Evolutionary conservation across 2,797 vertebrate genomes (phyloP).

Genomic region (Eptatretus atami): DNA sequence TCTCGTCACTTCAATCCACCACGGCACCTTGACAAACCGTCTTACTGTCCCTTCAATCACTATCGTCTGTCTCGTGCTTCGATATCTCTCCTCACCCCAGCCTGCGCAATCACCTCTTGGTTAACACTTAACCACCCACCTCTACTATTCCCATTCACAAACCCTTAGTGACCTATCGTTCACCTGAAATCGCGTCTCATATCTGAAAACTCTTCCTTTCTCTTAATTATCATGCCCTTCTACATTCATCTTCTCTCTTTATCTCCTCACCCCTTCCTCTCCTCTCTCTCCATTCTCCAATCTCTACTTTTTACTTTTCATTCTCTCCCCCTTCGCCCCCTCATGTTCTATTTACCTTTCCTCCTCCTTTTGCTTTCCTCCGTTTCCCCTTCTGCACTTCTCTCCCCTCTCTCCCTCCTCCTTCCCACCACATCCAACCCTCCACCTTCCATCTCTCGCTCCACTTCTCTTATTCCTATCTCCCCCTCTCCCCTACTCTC

Average conservation of each 20-base stretch:
- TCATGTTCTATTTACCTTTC: not conserved
- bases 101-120: not conserved
- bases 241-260: not conserved
- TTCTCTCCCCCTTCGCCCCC: not conserved
- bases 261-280: not conserved
- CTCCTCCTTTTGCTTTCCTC: not conserved
- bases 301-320: not conserved
- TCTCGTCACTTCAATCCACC: not conserved
- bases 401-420: not conserved
- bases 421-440: not conserved
- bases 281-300: not conserved
- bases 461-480: no score
- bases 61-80: no score
- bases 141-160: not conserved
- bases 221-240: not conserved
- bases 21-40: no score
- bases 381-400: not conserved
- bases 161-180: no score
- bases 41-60: no score
- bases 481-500: not conserved
- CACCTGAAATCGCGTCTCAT: no score
- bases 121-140: not conserved
- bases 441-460: not conserved
- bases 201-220: accelerated
- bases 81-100: no score